Evolutionary conservation across 2,113 vertebrate genomes (phyloP).

Genomic region (Etheostoma cragini): DNA sequence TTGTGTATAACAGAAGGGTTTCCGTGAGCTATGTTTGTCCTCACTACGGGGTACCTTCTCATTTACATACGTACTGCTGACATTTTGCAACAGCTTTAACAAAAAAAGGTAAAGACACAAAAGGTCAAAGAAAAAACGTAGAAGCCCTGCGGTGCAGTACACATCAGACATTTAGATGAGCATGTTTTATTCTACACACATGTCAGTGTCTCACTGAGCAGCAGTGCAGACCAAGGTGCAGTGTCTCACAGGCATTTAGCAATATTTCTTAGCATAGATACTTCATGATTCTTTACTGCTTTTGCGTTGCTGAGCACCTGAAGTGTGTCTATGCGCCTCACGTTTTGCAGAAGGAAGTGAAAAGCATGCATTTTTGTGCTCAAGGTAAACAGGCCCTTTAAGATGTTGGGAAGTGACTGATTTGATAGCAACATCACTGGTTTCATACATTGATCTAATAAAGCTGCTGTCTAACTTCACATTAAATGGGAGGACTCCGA

Average conservation of each 20-base stretch:
- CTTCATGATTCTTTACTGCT: no score
- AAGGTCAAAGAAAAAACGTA: slow-evolving; percentile 23
- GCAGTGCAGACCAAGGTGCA: background rate
- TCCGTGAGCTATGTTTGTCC: slow-evolving; percentile 48
- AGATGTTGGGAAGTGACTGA: background rate
- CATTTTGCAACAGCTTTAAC: slow-evolving; percentile 17
- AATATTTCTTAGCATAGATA: slow-evolving; percentile 9
- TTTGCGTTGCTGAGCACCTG: no score
- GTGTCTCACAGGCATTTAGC: background rate
- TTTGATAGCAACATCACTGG: background rate
- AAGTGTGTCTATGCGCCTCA: no score
- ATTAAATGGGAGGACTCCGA: background rate
- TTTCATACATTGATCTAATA: slow-evolving; percentile 3
- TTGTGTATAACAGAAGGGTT: slow-evolving; percentile 13
- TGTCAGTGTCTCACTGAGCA: slow-evolving; percentile 9
- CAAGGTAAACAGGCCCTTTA: background rate
- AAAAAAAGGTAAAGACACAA: slow-evolving; percentile 10
- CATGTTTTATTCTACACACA: background rate
- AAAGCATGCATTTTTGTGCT: background rate
- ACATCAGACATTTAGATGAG: background rate
- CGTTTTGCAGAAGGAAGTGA: background rate
- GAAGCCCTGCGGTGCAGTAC: background rate
- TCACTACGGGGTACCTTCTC: slow-evolving; percentile 29
- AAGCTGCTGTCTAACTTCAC: background rate
- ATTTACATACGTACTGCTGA: slow-evolving; percentile 44